phyloP scores from a whole-genome alignment of 2,113 vertebrate species.

The Pithys albifrons region DNA sequence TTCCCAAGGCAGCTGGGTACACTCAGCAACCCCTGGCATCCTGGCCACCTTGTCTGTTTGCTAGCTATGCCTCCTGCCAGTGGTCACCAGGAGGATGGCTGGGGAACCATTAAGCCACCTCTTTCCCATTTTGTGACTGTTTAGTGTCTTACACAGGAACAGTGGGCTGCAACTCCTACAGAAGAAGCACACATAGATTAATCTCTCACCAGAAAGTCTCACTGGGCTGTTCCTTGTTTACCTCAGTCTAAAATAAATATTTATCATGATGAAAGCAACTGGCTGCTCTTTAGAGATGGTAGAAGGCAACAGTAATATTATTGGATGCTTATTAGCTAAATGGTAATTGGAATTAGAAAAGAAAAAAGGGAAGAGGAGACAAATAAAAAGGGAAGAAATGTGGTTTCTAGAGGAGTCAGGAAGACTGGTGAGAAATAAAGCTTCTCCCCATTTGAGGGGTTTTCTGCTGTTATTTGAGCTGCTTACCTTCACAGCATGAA shows the following conservation, averaged over 20 bases:
- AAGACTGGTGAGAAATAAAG: constrained; percentile 9
- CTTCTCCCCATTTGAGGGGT: neutral
- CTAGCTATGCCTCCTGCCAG: neutral
- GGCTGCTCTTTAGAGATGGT: neutral
- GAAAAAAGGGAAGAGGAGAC: neutral
- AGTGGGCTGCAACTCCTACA: neutral
- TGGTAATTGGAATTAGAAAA: neutral
- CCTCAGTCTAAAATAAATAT: neutral
- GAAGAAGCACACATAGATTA: neutral
- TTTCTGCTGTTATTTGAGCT: neutral
- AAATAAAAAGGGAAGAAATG: constrained; percentile 5
- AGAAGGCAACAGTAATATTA: neutral
- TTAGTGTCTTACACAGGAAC: neutral
- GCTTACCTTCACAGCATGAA: neutral
- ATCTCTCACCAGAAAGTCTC: neutral
- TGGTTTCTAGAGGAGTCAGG: neutral
- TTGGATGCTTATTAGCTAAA: constrained; percentile 9
- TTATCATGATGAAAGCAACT: constrained; percentile 6
- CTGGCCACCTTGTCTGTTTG: neutral
- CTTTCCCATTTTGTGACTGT: neutral
- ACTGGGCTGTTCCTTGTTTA: neutral
- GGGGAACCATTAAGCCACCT: neutral
- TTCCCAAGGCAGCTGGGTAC: neutral
- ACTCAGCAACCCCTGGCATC: neutral
- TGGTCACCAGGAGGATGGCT: neutral